Base-by-base conservation (phyloP, 1,140 invertebrate genomes). In the Penaeus indicus region DNA sequence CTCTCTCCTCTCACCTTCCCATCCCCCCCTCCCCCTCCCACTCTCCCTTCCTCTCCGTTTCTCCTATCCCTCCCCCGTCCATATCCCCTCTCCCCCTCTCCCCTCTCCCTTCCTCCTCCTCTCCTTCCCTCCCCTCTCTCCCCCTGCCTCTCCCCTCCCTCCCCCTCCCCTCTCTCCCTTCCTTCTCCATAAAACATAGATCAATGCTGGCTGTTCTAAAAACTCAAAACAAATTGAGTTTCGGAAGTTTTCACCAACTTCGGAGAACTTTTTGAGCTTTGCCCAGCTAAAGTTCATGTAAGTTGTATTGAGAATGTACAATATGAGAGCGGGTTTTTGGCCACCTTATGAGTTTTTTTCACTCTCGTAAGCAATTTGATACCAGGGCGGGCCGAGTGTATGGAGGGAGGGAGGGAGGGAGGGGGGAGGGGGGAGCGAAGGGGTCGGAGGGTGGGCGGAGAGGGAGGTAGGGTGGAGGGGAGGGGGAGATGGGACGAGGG, bases 201-300 rank as follows among this genome's bases (percentile, higher is more conserved):
- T 87, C 85, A 87, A 87, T 87, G 85, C 85, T 81, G 84, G 84
- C 84, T 86, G 84, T 86, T 86, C 75, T 81, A 87, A 87, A 87
- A 87, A 87, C 79, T 80, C 77, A 87, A 81, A 87, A 87, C 85
- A 87, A 87, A 87, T 87, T 87, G 85, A 87, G 85, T 87, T 87
- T 87, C 63, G 42, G 63, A 87, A 87, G 79, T 87, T 87, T 87
- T 81, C 62, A 64, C 85, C 85, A 87, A 87, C 62, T 87, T 38
- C 21, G 77, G 62, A 38, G 79, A 81, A 64, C 64, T 86, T 86
- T 86, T 86, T 77, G 84, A 78, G 84, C 84, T 63, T 63, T 63
- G 72, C n/a, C 62, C 75, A 67, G 63, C 78, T 69, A 81, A 81
- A 87, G 85, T 87, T 87, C 85, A 87, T 69, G 85, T 80, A 81